Conservation (phyloP, 2,113 vertebrate genomes). For the Callorhinus ursinus region DNA sequence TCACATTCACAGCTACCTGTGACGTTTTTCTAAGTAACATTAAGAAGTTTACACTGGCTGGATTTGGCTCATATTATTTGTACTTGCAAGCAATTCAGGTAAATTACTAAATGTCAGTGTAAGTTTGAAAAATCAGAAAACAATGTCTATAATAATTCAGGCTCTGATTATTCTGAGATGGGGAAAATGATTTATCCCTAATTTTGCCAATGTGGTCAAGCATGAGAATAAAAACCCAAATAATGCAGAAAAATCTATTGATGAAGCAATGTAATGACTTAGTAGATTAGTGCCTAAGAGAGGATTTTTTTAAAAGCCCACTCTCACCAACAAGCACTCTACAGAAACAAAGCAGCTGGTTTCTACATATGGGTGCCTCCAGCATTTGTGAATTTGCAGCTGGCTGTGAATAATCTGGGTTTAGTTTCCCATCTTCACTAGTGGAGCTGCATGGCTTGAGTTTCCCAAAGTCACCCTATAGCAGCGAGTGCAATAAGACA, state of each 20-base stretch:
- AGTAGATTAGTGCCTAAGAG: not conserved
- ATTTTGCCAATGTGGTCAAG: not conserved
- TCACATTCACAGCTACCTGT: not conserved
- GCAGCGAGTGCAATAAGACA: not conserved
- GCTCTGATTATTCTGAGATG: not conserved
- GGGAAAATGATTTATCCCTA: not conserved
- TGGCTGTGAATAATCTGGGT: not conserved
- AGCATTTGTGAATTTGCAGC: not conserved
- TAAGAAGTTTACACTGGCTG: not conserved
- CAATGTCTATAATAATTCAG: not conserved
- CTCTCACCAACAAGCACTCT: not conserved
- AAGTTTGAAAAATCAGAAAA: constrained; percentile 49
- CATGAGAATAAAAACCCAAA: constrained; percentile 49
- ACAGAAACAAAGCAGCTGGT: not conserved
- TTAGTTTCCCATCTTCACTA: not conserved
- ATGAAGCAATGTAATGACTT: not conserved
- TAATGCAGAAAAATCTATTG: not conserved
- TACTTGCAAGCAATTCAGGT: not conserved
- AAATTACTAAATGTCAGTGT: not conserved
- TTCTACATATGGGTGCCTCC: not conserved
- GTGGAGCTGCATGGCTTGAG: not conserved
- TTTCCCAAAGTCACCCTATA: not conserved
- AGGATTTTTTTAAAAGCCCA: not conserved
- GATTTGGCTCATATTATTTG: not conserved
- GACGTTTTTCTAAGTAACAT: not conserved